Evolutionary conservation across 2,113 vertebrate species (phyloP).

Genomic region (Hippotragus niger): DNA sequence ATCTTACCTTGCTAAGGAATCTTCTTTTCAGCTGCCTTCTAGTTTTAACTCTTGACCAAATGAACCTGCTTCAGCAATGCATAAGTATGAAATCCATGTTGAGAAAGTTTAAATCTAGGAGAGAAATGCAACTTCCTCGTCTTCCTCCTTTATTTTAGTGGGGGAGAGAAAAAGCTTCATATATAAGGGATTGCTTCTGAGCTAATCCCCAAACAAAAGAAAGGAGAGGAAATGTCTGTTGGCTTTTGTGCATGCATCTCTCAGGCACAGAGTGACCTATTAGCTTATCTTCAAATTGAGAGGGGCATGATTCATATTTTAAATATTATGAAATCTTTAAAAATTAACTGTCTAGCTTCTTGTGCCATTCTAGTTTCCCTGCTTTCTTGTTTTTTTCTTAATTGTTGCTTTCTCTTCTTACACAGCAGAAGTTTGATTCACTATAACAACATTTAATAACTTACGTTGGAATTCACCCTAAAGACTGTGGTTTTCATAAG

Average conservation of each 20-base stretch:
- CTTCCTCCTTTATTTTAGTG: not conserved
- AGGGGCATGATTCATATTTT: not conserved
- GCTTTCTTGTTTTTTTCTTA: not conserved
- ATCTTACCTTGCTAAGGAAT: conserved; percentile 12
- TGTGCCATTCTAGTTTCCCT: not conserved
- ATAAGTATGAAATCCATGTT: not conserved
- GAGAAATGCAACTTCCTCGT: not conserved
- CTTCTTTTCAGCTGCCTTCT: not conserved
- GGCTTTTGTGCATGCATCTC: not conserved
- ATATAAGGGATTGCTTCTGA: not conserved
- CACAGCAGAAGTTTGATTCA: not conserved
- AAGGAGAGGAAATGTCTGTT: not conserved
- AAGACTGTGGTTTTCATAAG: not conserved
- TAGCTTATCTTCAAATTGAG: conserved; percentile 40
- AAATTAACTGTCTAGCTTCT: conserved; percentile 11
- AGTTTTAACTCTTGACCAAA: not conserved
- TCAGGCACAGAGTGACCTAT: not conserved
- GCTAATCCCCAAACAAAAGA: conserved; percentile 44
- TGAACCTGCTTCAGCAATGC: not conserved
- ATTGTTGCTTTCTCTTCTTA: not conserved
- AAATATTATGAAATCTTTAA: not conserved
- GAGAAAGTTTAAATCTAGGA: not conserved
- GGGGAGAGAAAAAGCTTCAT: not conserved
- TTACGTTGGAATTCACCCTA: not conserved
- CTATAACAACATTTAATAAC: not conserved